Evolutionary conservation across 2,797 vertebrate species (phyloP), one percentile per base, ranked within the genome.

Genomic region (Buceros bicornis): DNA sequence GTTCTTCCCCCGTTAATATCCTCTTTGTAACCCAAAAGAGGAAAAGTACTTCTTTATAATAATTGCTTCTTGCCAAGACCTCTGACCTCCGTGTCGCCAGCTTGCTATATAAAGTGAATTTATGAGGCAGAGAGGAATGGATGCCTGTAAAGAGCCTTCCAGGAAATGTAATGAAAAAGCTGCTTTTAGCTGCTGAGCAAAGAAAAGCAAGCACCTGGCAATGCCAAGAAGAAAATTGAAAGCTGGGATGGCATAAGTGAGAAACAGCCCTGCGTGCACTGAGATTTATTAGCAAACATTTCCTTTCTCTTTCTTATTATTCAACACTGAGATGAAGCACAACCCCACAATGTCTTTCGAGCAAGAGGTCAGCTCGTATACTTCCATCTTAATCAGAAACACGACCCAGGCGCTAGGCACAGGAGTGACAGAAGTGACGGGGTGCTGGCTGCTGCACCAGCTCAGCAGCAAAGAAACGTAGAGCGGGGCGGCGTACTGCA

Each of bases 131-230:
- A 72, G 54, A 87, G 78, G 90, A 93, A 95, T 60, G 71, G 95
- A 89, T 80, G 67, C n/a, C 48, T 93, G 42, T 70, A 91, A 93
- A 95, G 35, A 80, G 64, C 74, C 79, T 97, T 96, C 95, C 94
- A 97, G 95, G 93, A 95, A 96, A 96, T 67, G 86, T 94, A 97
- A 97, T 96, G 96, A 97, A 97, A 96, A 97, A 91, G 82, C 92
- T 81, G 82, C 84, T 97, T 92, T 96, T 93, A 95, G 92, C 87
- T 96, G 93, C 93, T 92, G 87, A 94, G 81, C 64, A 93, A 87
- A 93, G 91, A 93, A 90, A 95, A 95, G 76, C 89, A 72, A 83
- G 74, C 6, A 47, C 69, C 73, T 94, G 88, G 90, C 83, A 87
- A 72, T 94, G 84, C 91, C 96, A 96, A 94, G 91, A 94, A 93